Base-by-base conservation (phyloP, 2,797 vertebrate genomes). In the Anabacerthia variegaticeps region DNA sequence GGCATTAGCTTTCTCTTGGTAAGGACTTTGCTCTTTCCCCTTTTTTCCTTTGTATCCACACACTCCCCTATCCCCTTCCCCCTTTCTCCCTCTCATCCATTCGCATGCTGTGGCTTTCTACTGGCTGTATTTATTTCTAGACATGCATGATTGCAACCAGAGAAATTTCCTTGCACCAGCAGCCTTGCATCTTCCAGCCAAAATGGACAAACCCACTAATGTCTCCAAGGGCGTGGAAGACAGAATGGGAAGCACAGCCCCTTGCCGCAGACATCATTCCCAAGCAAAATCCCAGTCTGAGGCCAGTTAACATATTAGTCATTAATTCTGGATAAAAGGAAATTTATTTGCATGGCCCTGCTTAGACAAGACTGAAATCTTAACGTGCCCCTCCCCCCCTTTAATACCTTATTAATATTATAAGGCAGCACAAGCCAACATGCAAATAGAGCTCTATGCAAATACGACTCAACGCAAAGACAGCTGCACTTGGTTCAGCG, bases 351-450 rank as follows among this genome's bases (percentile, higher is more conserved):
- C 71, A 84, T 0, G 10, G 77, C 85, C 13, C 49, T 93, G 77
- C 93, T 96, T 92, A 95, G 92, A 95, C 93, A 95, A 90, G 93
- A 91, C 85, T 71, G 93, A 88, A 95, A 93, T 87, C 56, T 61
- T 88, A 90, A 79, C 56, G 2, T 30, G 36, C 46, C 83, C 88
- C 88, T 92, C 93, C 95, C 81, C 93, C 63, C 74, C 83, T 94
- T 94, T 95, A 96, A 94, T 91, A 94, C 66, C 87, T 89, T 94
- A 95, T 94, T 96, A 97, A 95, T 95, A 93, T 83, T 95, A 93
- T 87, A 89, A 14, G 0, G 67, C 81, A 92, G 93, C 93, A 92
- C 77, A 92, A 94, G 86, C 83, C 92, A 77, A 65, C 91, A 96
- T 94, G 94, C 89, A 96, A 95, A 97, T 89, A 73, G 68, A 71